Evolutionary conservation across 2,797 vertebrate genomes (phyloP), one percentile per base, ranked within the genome.

Genomic region (Lophius americanus): DNA sequence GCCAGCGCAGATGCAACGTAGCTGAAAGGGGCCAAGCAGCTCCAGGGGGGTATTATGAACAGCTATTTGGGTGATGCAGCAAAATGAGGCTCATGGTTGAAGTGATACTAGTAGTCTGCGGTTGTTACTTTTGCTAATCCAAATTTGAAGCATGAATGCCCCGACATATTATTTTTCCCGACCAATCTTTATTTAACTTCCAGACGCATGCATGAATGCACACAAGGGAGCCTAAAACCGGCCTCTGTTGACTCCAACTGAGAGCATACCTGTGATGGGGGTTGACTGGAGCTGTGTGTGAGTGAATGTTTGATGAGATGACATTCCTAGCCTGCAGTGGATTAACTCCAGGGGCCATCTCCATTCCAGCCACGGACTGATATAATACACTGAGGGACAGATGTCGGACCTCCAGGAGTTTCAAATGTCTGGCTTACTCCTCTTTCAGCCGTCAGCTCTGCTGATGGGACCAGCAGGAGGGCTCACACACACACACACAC

Each of bases 301-400:
- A 70, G 66, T 64, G 68, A 68, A 71, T 62, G 59, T 58, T 48
- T 23, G 60, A 84, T 72, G 81, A 78, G 76, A 85, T 86, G 84
- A 83, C 85, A 89, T 87, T 86, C 87, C 79, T 75, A 81, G 87
- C 84, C 88, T 86, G 83, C 73, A 85, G 83, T 77, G 86, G 89
- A 93, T 94, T 92, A 93, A 89, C 87, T 88, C 64, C 78, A 83
- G 85, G 77, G 61, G 76, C 87, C 80, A 81, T 83, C 80, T 90
- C 81, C 72, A 86, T 88, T 92, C 84, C 91, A 83, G 73, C 79
- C 78, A 49, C 37, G 35, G 82, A 77, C 82, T 88, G 90, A 91
- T 93, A 88, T 91, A 91, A 92, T 85, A 89, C 76, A 79, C 77
- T 13, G 77, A 91, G 75, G 85, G 88, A 86, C 90, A 91, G 85